Conservation (phyloP, 2,888 invertebrate species). For the Euzophera pinguis region DNA sequence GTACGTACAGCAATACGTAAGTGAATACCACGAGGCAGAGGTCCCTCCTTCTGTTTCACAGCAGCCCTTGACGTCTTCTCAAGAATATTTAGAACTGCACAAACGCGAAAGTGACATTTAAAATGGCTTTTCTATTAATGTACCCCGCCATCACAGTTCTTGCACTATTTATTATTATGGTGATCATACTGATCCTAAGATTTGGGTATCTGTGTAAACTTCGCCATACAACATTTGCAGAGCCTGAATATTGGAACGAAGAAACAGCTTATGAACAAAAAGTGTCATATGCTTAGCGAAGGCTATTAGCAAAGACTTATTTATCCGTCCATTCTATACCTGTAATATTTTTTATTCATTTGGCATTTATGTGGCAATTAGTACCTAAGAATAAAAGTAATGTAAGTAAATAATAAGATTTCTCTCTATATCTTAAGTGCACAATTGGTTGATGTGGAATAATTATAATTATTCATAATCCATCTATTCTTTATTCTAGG, state of each 20-base stretch:
- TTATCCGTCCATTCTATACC: not conserved
- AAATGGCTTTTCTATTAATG: conserved; percentile 85
- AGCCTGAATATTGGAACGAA: conserved; percentile 82
- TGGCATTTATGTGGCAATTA: too few species aligned
- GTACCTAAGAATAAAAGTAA: too few species aligned
- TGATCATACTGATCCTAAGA: conserved; percentile 87
- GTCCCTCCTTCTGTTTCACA: conserved; percentile 54
- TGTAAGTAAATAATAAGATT: too few species aligned
- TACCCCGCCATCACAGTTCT: conserved; percentile 89
- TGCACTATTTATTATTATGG: conserved; percentile 85
- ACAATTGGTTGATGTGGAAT: too few species aligned
- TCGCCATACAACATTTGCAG: conserved; percentile 83
- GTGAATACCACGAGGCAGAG: conserved; percentile 46
- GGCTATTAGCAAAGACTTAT: conserved; percentile 3
- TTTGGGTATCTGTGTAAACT: conserved; percentile 87
- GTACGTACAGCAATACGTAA: conserved; percentile 45
- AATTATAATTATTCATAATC: too few species aligned
- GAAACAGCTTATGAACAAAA: conserved; percentile 83
- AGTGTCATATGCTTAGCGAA: conserved; percentile 76
- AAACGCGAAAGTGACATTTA: conserved; percentile 91
- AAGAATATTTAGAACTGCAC: conserved; percentile 82
- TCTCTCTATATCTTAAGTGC: too few species aligned
- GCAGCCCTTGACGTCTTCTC: conserved; percentile 65
- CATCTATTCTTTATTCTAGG: too few species aligned
- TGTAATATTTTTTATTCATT: not conserved